Evolutionary conservation across 1,140 invertebrate genomes (phyloP), one percentile per base, ranked within the genome.

Genomic region (Solen grandis): DNA sequence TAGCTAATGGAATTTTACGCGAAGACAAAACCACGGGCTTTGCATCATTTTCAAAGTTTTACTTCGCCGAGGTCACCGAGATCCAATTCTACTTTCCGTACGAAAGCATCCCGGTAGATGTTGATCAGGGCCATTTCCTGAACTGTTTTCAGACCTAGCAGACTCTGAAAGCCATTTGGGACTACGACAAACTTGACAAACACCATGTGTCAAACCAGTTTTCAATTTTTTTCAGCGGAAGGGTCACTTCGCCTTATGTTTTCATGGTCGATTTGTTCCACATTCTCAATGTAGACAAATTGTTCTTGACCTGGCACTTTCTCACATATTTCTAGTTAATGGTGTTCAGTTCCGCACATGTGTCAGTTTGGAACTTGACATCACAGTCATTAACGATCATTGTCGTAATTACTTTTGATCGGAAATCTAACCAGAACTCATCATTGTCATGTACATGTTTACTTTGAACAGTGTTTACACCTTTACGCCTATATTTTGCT

Each of bases 161-260:
- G 63, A 22, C 41, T 52, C 54, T 69, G 41, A 69, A 50, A 69
- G 22, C 27, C 46, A 69, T 69, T n/a, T 25, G 66, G 46, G 8
- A 69, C 66, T 29, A 69, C 33, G 2, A 69, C 41, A 52, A 50
- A n/a, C n/a, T n/a, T n/a, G n/a, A n/a, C n/a, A n/a, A n/a, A n/a
- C n/a, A n/a, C n/a, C n/a, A n/a, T 52, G 13, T n/a, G 46, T n/a
- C n/a, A n/a, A n/a, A n/a, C n/a, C 46, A 14, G 46, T 52, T 52
- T 52, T n/a, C n/a, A 13, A n/a, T 13, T 14, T 52, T 52, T 19
- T 4, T 3, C 27, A 62, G 16, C 27, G n/a, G n/a, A 2, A 62
- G 59, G 27, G 19, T 27, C 16, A 13, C 1, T 62, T 62, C 59
- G n/a, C 5, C 59, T 16, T 2, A 4, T 4, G 59, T 16, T 25